Base-by-base conservation (phyloP, 2,113 vertebrate species). In the Martes martes region DNA sequence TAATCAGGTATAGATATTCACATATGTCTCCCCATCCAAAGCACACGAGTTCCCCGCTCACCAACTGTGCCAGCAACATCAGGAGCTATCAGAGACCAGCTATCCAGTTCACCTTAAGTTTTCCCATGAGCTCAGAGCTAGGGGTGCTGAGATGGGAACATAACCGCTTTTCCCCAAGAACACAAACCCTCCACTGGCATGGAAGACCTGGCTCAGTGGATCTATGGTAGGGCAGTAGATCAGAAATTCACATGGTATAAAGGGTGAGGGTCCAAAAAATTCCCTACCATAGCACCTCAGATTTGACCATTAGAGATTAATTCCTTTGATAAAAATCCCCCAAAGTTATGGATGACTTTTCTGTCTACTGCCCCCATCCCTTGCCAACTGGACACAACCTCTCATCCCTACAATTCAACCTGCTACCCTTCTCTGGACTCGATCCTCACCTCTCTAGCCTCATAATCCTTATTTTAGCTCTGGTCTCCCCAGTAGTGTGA, bases 281-380 rank as follows among this genome's bases (percentile, higher is more conserved):
- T 76, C 71, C 42, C 36, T 59, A 59, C 36, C 26, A 55, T 13
- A 73, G 71, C n/a, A 55, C 50, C 67, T 80, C 61, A 50, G 47
- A 73, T 91, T 96, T 87, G 55, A 91, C 67, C 76, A 95, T 28
- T 61, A 96, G 59, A 65, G 76, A 87, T 67, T 95, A 52, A 94
- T 92, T 96, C n/a, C 26, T 93, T 63, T 92, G 71, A 57, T 33
- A 85, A 82, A 81, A 96, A 36, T 87, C 8, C 4, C 50, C 23
- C 14, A 15, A 76, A 83, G 71, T 86, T 95, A 89, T 14, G 69
- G 52, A 96, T 83, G 71, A 86, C 33, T 93, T 96, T 91, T 65
- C 45, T 83, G 28, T 52, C 45, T 91, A 87, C 45, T 79, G 7
- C 14, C 23, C 31, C 21, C 67, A 13, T 63, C 36, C 23, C 33